Evolutionary conservation across 2,888 invertebrate species (phyloP), one percentile per base, ranked within the genome.

Genomic region (Trypoxylon attenuatum): DNA sequence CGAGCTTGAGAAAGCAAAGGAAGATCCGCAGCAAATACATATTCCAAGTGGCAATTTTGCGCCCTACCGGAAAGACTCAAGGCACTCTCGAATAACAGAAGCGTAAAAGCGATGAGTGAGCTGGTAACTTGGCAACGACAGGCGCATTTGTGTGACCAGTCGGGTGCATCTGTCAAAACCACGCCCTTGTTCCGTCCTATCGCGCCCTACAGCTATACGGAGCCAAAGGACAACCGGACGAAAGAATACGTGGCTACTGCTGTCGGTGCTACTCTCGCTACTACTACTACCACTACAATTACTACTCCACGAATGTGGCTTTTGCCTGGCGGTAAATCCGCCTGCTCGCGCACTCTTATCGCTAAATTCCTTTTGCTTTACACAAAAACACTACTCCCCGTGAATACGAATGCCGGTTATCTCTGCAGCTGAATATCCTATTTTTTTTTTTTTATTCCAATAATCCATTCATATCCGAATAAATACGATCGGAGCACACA

Each of bases 101-200:
- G 33, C n/a, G 1, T n/a, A 52, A 55, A 16, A 21, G 8, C 53
- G 3, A 47, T 5, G 27, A 50, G 46, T 22, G 22, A 16, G 16
- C 22, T 38, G 29, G 23, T 42, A 41, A 33, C 52, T 38, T 55
- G 57, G 50, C 55, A 43, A 69, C 54, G 38, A 63, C 45, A 63
- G 42, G 55, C 45, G 51, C 57, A 67, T 64, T 63, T 62, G 59
- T 52, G 56, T 64, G 53, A 51, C 57, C 65, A 56, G 18, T 52
- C 41, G 60, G 55, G 53, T 65, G 66, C 74, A 79, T 78, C 76
- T 78, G 78, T 78, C 78, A 78, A 79, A 78, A 78, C 79, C 78
- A 78, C 78, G 78, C 78, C 78, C 78, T 79, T 73, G 46, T 61
- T 61, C 65, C 52, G 47, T 65, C 59, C 62, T 64, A 57, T 49